phyloP scores from a whole-genome alignment of 1,140 invertebrate genomes.

The Sarcophaga peregrina region DNA sequence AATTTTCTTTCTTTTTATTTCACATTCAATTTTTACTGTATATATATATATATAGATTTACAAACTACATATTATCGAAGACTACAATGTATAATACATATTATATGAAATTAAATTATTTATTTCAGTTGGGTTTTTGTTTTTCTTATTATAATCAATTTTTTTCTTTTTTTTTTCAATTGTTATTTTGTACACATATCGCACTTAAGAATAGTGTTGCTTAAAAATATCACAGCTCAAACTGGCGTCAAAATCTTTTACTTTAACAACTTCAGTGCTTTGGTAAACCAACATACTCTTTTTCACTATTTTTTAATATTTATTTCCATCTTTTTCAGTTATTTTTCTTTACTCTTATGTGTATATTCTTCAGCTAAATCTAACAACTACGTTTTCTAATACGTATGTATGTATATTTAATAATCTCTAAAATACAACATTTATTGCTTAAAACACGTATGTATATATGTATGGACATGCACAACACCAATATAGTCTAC shows the following conservation, averaged over 20 bases:
- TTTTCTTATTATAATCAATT: not conserved
- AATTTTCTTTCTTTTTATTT: not conserved
- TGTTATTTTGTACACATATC: conserved; percentile 41
- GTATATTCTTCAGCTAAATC: not conserved
- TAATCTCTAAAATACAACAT: conserved; percentile 39
- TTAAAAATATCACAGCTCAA: conserved; percentile 46
- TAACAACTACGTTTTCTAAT: conserved; percentile 19
- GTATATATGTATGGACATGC: conserved; percentile 31
- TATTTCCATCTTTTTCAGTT: not conserved
- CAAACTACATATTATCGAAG: conserved; percentile 41
- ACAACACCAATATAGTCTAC: conserved; percentile 42
- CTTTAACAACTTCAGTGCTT: conserved; percentile 42
- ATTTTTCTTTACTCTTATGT: not conserved
- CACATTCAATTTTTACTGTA: conserved; percentile 38
- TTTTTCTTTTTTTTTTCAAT: conserved; percentile 18
- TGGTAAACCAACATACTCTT: conserved; percentile 37
- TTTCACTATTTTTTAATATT: not conserved
- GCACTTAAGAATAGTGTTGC: conserved; percentile 42
- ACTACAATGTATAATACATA: conserved; percentile 39
- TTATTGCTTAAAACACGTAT: conserved; percentile 39
- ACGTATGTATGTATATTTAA: not conserved
- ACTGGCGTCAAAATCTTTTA: conserved; percentile 41
- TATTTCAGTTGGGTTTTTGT: not conserved
- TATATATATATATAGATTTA: conserved; percentile 34
- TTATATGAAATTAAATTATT: conserved; percentile 37